These are phyloP conservation scores for Agonopterix alstromeriana DNA, from an alignment of 2,888 invertebrate genomes.

Conservation along the genomic window DNA sequence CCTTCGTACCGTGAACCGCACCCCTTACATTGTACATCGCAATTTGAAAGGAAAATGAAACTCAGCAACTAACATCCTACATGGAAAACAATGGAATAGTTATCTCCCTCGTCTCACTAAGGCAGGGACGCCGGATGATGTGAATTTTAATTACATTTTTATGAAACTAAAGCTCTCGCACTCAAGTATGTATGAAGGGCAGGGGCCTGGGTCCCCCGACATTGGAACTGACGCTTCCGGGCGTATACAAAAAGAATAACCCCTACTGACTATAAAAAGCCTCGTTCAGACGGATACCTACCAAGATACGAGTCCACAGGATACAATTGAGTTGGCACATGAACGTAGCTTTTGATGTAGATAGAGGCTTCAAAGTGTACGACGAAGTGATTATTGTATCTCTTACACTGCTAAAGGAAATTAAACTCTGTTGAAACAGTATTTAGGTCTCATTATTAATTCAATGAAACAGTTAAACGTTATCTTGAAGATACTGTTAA, in stretches of 20 bases:
- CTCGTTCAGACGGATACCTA: constrained; percentile 23
- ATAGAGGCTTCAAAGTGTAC: not conserved
- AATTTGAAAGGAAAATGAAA: constrained; percentile 28
- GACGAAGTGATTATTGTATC: too few relatives aligned
- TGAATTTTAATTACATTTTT: constrained; percentile 73
- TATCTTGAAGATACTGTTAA: not conserved
- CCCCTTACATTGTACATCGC: constrained; percentile 13
- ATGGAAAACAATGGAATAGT: constrained; percentile 54
- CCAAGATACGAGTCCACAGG: not conserved
- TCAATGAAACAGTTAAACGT: too few relatives aligned
- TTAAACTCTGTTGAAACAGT: too few relatives aligned
- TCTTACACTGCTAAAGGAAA: too few relatives aligned
- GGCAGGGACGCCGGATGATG: constrained; percentile 42
- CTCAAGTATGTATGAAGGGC: constrained; percentile 62
- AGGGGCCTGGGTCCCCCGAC: constrained; percentile 28
- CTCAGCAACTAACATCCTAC: constrained; percentile 21
- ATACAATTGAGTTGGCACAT: constrained; percentile 4
- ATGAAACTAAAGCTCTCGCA: constrained; percentile 57
- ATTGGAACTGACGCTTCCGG: constrained; percentile 51
- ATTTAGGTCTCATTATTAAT: too few relatives aligned
- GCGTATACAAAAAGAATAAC: constrained; percentile 52
- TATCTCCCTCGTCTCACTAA: constrained; percentile 37
- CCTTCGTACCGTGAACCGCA: not conserved
- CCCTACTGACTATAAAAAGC: constrained; percentile 42
- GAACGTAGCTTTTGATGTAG: constrained; percentile 5